These are phyloP conservation scores for Artibeus lituratus DNA, from an alignment of 2,797 vertebrate species.

Conservation along the genomic window DNA sequence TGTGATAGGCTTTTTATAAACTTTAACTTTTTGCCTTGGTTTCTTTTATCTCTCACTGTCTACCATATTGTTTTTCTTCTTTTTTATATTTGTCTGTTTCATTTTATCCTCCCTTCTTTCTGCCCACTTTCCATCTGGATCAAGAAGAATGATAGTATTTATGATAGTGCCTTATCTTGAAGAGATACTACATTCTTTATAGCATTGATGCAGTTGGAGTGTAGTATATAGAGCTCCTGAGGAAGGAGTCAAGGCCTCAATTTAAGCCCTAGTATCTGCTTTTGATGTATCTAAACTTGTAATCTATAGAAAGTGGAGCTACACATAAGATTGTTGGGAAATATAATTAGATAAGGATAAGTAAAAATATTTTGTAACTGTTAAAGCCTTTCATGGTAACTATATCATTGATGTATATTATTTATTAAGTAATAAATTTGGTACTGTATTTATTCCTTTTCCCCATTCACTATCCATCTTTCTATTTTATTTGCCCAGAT, in stretches of 20 bases:
- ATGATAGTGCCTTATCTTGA: background rate
- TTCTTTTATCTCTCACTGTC: background rate
- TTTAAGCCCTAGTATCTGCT: background rate
- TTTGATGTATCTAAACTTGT: background rate
- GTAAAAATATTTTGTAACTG: background rate
- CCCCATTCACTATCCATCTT: background rate
- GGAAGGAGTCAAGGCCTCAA: background rate
- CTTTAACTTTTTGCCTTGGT: background rate
- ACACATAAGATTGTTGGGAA: background rate
- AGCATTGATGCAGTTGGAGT: background rate
- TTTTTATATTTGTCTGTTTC: background rate
- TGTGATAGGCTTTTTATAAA: background rate
- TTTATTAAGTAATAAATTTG: background rate
- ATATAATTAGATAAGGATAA: background rate
- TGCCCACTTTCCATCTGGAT: background rate
- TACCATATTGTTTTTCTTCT: background rate
- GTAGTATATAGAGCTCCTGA: background rate
- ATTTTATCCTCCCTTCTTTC: background rate
- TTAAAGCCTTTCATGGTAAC: background rate
- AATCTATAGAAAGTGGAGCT: background rate
- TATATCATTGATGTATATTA: background rate
- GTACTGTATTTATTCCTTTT: background rate
- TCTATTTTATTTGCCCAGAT: background rate
- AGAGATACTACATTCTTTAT: background rate
- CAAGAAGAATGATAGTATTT: background rate